Conservation (phyloP, 2,797 vertebrate species). For the Tachyglossus aculeatus region DNA sequence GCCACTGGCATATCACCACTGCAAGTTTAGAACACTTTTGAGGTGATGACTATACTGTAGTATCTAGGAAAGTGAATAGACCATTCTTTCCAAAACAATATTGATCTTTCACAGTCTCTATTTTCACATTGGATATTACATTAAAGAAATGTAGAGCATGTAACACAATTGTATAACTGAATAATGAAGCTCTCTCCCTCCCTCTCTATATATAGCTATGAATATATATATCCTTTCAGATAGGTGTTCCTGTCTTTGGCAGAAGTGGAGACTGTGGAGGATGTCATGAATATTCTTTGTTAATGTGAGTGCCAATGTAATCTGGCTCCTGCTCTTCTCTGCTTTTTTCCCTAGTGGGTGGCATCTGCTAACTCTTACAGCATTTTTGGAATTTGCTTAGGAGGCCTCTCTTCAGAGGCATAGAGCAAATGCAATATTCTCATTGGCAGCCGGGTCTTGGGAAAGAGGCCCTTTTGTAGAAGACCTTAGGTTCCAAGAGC, state of each 20-base stretch:
- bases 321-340: not conserved
- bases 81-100: not conserved
- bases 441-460: not conserved
- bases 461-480: not conserved
- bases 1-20: not conserved
- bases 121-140: not conserved
- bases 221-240: not conserved
- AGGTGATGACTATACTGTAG: not conserved
- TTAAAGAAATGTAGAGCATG: not conserved
- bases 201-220: not conserved
- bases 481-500: not conserved
- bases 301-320: not conserved
- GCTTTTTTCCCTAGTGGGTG: not conserved
- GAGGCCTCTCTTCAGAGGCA: not conserved
- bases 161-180: not conserved
- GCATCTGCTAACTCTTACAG: not conserved
- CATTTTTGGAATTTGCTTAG: not conserved
- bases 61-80: not conserved
- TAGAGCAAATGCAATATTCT: not conserved
- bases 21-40: not conserved
- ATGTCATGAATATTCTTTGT: not conserved
- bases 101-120: fast-evolving
- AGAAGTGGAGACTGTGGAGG: not conserved
- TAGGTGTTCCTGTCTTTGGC: not conserved
- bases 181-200: not conserved